A percentile compares a stretch with the other conserved stretches of the same genome.
These are phyloP conservation scores for Mus caroli DNA, from an alignment of 2,797 vertebrate species.

Conservation along the genomic window DNA sequence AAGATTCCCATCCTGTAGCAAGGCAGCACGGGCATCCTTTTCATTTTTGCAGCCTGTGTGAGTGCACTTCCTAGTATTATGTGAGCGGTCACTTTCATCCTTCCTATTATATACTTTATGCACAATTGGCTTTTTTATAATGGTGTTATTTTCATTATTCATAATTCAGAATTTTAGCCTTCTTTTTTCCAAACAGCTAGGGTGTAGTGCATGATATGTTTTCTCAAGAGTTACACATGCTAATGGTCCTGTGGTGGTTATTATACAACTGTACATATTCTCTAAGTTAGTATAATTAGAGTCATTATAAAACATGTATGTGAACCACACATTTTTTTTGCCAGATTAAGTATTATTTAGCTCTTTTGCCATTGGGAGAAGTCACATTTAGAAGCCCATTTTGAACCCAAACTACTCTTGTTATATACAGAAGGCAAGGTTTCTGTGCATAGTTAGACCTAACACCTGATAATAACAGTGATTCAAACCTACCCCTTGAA, in stretches of 20 bases:
- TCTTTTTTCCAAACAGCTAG: not conserved
- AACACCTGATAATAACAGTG: conserved; percentile 34
- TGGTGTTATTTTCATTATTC: not conserved
- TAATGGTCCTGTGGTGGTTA: not conserved
- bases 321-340: not conserved
- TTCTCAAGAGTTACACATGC: not conserved
- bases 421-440: not conserved
- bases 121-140: not conserved
- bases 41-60: not conserved
- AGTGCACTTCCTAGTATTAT: not conserved
- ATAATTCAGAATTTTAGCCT: not conserved
- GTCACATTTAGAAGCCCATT: conserved; percentile 28
- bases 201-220: not conserved
- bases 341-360: conserved; percentile 46
- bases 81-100: not conserved
- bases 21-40: not conserved
- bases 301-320: not conserved
- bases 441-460: conserved; percentile 44
- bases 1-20: not conserved
- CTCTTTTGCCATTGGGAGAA: not conserved
- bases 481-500: conserved; percentile 51
- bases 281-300: conserved; percentile 24
- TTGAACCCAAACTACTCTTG: not conserved
- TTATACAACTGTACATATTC: not conserved
- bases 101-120: conserved; percentile 36